phyloP scores from a whole-genome alignment of 2,888 invertebrate genomes.

The Lucinisca nassula region DNA sequence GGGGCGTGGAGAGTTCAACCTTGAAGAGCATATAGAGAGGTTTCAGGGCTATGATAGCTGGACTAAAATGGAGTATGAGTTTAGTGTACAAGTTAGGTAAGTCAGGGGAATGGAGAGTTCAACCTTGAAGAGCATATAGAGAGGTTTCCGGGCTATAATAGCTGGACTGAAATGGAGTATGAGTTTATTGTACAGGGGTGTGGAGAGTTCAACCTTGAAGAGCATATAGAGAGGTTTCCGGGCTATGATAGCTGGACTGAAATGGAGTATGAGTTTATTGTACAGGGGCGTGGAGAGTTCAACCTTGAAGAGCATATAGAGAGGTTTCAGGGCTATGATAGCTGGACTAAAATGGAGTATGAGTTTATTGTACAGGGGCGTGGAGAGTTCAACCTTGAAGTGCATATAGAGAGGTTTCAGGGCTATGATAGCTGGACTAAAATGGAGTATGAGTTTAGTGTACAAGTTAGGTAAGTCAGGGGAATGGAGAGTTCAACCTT shows the following conservation, averaged over 20 bases:
- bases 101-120: no score
- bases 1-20: no score
- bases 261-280: conserved; percentile 80
- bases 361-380: no score
- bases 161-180: conserved; percentile 81
- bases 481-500: conserved; percentile 67
- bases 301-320: no score
- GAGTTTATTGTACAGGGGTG: conserved; percentile 82
- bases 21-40: conserved; percentile 78
- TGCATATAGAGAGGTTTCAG: conserved; percentile 79
- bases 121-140: conserved; percentile 78
- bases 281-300: no score
- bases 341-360: no score
- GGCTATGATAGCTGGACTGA: conserved; percentile 82
- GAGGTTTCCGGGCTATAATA: conserved; percentile 80
- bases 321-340: no score
- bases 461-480: conserved; percentile 73
- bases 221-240: conserved; percentile 78
- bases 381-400: conserved; percentile 78
- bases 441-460: conserved; percentile 80
- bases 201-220: conserved; percentile 75
- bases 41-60: conserved; percentile 83
- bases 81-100: conserved; percentile 83
- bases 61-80: conserved; percentile 80
- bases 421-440: conserved; percentile 82